Evolutionary conservation across 2,888 invertebrate species (phyloP).

Genomic region (Ophion ventricosus): DNA sequence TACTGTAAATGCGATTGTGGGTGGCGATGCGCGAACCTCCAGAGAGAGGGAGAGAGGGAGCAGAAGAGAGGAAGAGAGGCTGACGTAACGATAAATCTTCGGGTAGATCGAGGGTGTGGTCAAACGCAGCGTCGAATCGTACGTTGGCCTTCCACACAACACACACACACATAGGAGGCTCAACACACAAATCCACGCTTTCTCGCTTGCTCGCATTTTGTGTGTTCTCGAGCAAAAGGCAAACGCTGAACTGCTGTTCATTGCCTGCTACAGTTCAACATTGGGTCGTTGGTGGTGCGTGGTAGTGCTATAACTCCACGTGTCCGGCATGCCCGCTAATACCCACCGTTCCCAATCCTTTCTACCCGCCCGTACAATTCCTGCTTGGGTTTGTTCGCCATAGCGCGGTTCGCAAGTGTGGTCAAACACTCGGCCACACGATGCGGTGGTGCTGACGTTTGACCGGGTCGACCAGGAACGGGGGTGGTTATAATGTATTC

Average conservation of each 20-base stretch:
- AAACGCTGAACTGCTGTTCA: slow-evolving; percentile 56
- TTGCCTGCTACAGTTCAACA: slow-evolving; percentile 43
- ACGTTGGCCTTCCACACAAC: slow-evolving; percentile 46
- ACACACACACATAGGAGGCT: background rate
- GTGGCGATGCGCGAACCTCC: slow-evolving; percentile 55
- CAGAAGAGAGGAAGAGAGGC: slow-evolving; percentile 63
- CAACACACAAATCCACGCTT: slow-evolving; percentile 58
- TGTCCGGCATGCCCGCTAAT: slow-evolving; percentile 52
- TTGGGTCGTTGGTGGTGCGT: background rate
- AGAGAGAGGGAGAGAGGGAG: slow-evolving; percentile 39
- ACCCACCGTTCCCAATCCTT: slow-evolving; percentile 24
- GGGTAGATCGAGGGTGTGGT: slow-evolving; percentile 82
- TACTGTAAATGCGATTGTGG: slow-evolving; percentile 50
- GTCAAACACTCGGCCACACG: slow-evolving; percentile 75
- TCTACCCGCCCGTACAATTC: slow-evolving; percentile 6
- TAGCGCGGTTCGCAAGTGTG: slow-evolving; percentile 75
- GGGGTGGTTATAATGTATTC: slow-evolving; percentile 77
- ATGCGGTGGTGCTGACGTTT: slow-evolving; percentile 61
- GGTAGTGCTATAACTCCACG: slow-evolving; percentile 36
- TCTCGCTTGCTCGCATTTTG: slow-evolving; percentile 49
- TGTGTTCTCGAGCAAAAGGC: slow-evolving; percentile 54
- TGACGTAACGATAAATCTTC: slow-evolving; percentile 80
- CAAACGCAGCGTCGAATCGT: slow-evolving; percentile 77
- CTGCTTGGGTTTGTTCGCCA: slow-evolving; percentile 68
- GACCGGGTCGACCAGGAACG: slow-evolving; percentile 7